A percentile compares a stretch with the other conserved stretches of the same genome.
phyloP scores from a whole-genome alignment of 2,888 invertebrate genomes.

The Junonia oenone region DNA sequence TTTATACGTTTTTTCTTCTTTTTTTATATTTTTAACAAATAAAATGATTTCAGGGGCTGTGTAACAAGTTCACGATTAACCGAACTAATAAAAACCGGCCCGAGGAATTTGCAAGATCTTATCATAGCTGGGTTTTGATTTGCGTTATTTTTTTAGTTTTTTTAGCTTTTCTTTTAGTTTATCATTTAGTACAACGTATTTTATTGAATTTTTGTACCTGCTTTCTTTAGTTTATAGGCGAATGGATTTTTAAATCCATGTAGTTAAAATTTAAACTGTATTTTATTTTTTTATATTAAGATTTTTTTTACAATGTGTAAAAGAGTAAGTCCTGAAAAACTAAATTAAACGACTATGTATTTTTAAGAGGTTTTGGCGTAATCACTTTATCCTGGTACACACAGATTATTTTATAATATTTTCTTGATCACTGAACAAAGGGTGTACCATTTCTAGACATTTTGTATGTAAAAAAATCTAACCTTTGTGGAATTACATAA shows the following conservation, averaged over 20 bases:
- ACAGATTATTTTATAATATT: no score
- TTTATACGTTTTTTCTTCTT: background rate
- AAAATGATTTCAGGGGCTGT: slow-evolving; percentile 53
- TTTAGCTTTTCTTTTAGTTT: slow-evolving; percentile 8
- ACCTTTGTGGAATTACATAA: no score
- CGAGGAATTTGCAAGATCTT: slow-evolving; percentile 46
- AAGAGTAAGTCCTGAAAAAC: no score
- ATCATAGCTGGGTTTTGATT: slow-evolving; percentile 48
- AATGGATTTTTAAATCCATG: background rate
- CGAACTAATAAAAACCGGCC: slow-evolving; percentile 42
- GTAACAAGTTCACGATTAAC: slow-evolving; percentile 46
- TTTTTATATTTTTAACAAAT: background rate
- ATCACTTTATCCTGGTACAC: no score
- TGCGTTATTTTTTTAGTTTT: slow-evolving; percentile 38
- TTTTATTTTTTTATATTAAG: background rate
- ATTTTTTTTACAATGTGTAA: no score
- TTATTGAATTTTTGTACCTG: background rate
- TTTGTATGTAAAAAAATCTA: no score
- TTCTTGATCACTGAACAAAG: no score
- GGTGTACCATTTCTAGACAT: no score
- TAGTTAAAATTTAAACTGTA: background rate
- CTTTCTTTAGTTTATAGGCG: background rate
- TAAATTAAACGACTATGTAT: no score
- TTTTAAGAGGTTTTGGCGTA: no score
- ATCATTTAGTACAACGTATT: background rate